Evolutionary conservation across 92 coral and sea anemone species (phyloP).

Genomic region (Epizoanthus fatuus): DNA sequence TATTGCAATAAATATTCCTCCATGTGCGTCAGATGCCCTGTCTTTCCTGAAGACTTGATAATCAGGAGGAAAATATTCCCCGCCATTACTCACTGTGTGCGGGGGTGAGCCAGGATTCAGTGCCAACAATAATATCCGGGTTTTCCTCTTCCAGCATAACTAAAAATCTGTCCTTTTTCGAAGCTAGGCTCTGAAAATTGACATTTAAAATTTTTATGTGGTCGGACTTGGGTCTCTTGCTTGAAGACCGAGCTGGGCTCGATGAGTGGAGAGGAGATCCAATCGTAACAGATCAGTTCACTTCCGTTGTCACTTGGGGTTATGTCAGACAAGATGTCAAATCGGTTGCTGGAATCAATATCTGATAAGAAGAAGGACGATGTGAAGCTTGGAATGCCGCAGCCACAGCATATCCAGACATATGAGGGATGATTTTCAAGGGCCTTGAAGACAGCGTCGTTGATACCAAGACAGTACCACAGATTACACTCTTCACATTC

Average conservation of each 20-base stretch:
- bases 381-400: background rate
- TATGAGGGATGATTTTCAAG: background rate
- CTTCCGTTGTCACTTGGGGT: background rate
- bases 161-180: conserved; percentile 19
- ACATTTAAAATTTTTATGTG: background rate
- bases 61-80: conserved; percentile 1
- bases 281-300: background rate
- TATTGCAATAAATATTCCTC: conserved; percentile 20
- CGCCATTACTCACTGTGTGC: background rate
- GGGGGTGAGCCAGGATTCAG: conserved; percentile 35
- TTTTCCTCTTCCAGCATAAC: conserved; percentile 12
- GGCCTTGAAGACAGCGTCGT: background rate
- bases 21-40: conserved; percentile 28
- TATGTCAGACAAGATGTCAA: background rate
- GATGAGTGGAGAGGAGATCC: background rate
- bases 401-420: background rate
- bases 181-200: background rate
- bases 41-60: conserved; percentile 45
- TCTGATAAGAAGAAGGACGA: background rate
- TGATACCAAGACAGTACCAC: background rate
- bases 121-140: conserved; percentile 55
- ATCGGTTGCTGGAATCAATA: background rate
- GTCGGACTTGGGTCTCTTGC: background rate
- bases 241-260: background rate
- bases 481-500: background rate